Base-by-base conservation (phyloP, 2,113 vertebrate genomes). In the Macrotis lagotis region DNA sequence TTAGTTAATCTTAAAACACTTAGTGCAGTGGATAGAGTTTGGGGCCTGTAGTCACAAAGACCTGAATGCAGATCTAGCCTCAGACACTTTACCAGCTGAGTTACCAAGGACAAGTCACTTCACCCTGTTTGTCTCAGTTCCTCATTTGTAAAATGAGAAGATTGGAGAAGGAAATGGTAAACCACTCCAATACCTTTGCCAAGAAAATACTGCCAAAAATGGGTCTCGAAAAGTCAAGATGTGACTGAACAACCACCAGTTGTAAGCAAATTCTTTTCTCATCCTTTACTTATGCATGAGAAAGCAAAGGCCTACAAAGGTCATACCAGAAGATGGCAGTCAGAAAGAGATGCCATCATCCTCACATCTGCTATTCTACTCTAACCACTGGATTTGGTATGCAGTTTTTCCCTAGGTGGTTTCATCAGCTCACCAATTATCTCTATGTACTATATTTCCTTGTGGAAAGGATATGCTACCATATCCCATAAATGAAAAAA, bases 231-330 rank as follows among this genome's bases (percentile, higher is more conserved):
- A 37, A 66, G 12, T 66, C 31, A 9, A 9, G 8, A 55, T 25
- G 9, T 55, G 53, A 66, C 31, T 66, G 31, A 66, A 66, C 59
- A n/a, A 66, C 31, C 31, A 66, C 59, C 31, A 66, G 53, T 55
- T 26, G n/a, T n/a, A n/a, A 91, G 37, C 51, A 92, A 66, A 90
- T n/a, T 89, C 44, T 28, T 37, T 89, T 91, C 5, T 92, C 66
- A 74, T 6, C 16, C 91, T 16, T 92, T 92, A 94, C 44, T 44
- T 83, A 24, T n/a, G 66, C 6, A 44, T 44, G n/a, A 90, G 44
- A 95, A 96, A 74, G 51, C 91, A 96, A 93, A 93, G 88, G 14
- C 48, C 25, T 52, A 28, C 4, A n/a, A 92, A 93, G 90, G 90
- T 28, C 50, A 14, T 48, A 26, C 11, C 25, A 92, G 52, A 55